Base-by-base conservation (phyloP, 1,140 invertebrate genomes). In the Psilanteris sp. region DNA sequence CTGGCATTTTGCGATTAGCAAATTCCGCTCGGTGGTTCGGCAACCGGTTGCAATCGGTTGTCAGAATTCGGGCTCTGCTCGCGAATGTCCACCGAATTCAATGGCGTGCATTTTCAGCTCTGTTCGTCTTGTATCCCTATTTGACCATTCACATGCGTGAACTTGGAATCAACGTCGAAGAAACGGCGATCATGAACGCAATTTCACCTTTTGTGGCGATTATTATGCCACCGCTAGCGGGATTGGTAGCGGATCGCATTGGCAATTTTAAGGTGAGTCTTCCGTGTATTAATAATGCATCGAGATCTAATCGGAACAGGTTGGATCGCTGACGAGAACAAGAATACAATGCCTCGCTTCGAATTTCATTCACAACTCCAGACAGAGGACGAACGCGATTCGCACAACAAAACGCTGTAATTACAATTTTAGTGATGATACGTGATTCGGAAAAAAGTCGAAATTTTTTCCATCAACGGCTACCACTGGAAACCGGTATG, bases 121-220 rank as follows among this genome's bases (percentile, higher is more conserved):
- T 94, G 14, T 91, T 91, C 76, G 93, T 94, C 22, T 88, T 96
- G 18, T 93, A 96, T 80, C 95, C 95, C 1, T 96, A 95, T 85
- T 87, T 96, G 78, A 94, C 94, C 1, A 93, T 96, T 41, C 95
- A 96, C 82, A 96, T 96, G 94, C 90, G 93, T 71, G 92, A 94
- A 80, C 83, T 96, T 37, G 95, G 95, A 36, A 93, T 96, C 77
- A 93, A 93, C 57, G 92, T 94, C 4, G 92, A 94, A 83, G 94
- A 96, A 88, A 94, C 94, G 0, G 94, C 94, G n/a, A 93, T 96
- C 67, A 96, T 96, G 91, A 95, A 93, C 9, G 93, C 94, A 2
- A 90, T 95, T 1, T 94, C 93, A 34, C 94, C 95, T 0, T 90
- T 95, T 41, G 89, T 94, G 0, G 92, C 92, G 18, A 93, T 95